Evolutionary conservation across 2,888 invertebrate species (phyloP).

Genomic region (Resseliella maxima): DNA sequence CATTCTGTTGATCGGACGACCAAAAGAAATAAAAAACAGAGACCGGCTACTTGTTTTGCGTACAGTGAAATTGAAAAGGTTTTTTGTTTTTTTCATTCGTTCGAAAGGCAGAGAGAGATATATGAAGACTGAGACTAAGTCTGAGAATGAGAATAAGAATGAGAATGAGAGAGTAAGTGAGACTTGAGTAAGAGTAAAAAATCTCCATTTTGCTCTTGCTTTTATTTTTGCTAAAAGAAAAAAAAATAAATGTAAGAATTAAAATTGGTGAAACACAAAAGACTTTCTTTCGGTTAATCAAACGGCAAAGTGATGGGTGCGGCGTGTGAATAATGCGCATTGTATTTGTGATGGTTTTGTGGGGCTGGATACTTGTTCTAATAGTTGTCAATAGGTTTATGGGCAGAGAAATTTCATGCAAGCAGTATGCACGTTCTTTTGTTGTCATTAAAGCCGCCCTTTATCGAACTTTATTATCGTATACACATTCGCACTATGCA

Average conservation of each 20-base stretch:
- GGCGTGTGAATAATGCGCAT: background rate
- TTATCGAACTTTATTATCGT: conserved; percentile 3
- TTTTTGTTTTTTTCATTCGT: background rate
- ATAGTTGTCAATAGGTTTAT: background rate
- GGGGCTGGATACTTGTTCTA: background rate
- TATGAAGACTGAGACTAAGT: background rate
- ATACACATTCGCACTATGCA: background rate
- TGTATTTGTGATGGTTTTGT: background rate
- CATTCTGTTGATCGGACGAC: background rate
- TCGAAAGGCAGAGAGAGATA: background rate
- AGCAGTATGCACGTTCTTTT: background rate
- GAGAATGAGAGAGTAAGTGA: too few species aligned
- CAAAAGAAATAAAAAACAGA: background rate
- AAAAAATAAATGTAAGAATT: too few species aligned
- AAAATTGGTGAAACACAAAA: too few species aligned
- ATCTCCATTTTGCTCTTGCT: too few species aligned
- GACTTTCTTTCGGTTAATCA: too few species aligned
- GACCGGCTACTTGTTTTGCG: background rate
- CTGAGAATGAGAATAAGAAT: too few species aligned
- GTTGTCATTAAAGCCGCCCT: conserved; percentile 20
- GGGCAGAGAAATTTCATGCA: background rate
- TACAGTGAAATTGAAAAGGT: background rate
- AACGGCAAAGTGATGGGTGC: background rate
- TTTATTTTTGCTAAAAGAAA: too few species aligned
- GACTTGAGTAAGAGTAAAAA: too few species aligned